Base-by-base conservation (phyloP, 2,797 vertebrate genomes). In the Thripadectes ignobilis region DNA sequence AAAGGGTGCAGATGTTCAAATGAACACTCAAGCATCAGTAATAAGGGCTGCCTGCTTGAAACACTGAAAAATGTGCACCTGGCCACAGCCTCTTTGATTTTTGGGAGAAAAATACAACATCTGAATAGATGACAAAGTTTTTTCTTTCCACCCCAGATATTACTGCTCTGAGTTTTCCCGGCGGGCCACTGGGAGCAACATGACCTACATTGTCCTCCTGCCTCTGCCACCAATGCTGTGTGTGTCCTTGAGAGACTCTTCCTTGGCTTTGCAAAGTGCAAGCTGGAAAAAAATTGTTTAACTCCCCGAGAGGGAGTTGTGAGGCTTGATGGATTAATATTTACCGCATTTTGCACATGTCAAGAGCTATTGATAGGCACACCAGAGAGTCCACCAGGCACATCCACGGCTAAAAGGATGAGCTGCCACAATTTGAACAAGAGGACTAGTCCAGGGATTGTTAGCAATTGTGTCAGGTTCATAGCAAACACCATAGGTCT, bases 261-360 rank as follows among this genome's bases (percentile, higher is more conserved):
- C n/a, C 38, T 77, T 2, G 6, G 16, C 46, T 92, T 79, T 3
- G 1, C 24, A 23, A 82, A 84, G 16, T 15, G 45, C 32, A 74
- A 86, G 2, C 45, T 84, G 41, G 55, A 36, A 76, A 88, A 82
- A 81, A 3, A 67, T 21, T 34, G 55, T 71, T 49, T 71, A 29
- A 7, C 41, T 92, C 49, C 41, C 38, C 0, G 0, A 45, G 88
- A 77, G 27, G 48, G 49, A 62, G 20, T 18, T 57, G 59, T 74
- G 88, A 92, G 74, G 8, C 55, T 84, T 92, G 88, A 87, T 92
- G 92, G 88, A 91, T 95, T 89, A 86, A 79, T 91, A 87, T 82
- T 90, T 88, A 78, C 83, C 92, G 67, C 54, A 29, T 92, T 88
- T 88, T 88, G 63, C 43, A 94, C 21, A 2, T 74, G 77, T 95